phyloP scores from a whole-genome alignment of 2,888 invertebrate genomes.

The Diaperis boleti region DNA sequence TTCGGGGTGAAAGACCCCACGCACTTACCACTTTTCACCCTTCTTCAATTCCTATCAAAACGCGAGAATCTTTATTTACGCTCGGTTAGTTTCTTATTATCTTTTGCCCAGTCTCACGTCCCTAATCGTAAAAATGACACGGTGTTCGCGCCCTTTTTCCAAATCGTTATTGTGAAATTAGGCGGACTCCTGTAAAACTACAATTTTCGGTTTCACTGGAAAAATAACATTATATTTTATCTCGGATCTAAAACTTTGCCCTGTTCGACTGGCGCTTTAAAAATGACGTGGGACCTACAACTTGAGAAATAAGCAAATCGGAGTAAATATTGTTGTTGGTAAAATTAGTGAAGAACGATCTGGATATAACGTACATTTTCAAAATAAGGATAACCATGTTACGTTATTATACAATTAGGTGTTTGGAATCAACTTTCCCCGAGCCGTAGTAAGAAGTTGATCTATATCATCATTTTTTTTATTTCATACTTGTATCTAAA shows the following conservation, averaged over 20 bases:
- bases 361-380: no score
- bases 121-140: conserved; percentile 17
- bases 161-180: conserved; percentile 22
- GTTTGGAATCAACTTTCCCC: no score
- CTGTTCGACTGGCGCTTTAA: no score
- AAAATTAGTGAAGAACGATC: neutral
- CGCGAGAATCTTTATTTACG: conserved; percentile 31
- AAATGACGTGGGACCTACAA: no score
- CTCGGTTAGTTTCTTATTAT: conserved; percentile 33
- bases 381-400: no score
- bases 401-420: no score
- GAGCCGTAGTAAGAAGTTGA: no score
- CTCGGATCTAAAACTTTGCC: neutral
- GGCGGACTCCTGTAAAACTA: conserved; percentile 17
- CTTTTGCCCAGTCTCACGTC: conserved; percentile 6
- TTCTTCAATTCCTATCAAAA: conserved; percentile 30
- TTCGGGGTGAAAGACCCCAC: conserved; percentile 49
- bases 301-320: conserved; percentile 11
- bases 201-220: conserved; percentile 14
- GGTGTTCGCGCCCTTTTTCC: conserved; percentile 63
- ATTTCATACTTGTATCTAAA: no score
- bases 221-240: conserved; percentile 19
- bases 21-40: conserved; percentile 42
- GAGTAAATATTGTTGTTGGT: neutral
- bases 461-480: no score